Evolutionary conservation across 1,140 invertebrate species (phyloP).

Genomic region (Vanessa atalanta): DNA sequence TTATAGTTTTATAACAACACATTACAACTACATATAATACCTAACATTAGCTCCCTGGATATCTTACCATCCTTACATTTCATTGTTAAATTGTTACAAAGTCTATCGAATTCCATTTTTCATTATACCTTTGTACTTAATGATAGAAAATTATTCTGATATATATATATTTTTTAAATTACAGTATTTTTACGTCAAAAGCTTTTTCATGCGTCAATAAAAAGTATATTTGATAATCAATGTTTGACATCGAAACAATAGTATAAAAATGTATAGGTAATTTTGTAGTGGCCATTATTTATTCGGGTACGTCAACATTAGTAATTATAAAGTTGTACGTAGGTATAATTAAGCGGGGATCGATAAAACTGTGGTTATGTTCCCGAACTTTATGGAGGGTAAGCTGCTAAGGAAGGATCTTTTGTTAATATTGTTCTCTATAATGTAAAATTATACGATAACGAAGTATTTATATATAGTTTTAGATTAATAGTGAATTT

Average conservation of each 20-base stretch:
- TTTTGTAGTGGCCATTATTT: constrained; percentile 34
- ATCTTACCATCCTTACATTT: neutral
- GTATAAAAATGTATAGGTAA: constrained; percentile 25
- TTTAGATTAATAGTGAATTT: too few relatives aligned
- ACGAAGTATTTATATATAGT: too few relatives aligned
- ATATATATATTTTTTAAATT: neutral
- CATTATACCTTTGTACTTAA: neutral
- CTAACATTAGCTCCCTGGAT: neutral
- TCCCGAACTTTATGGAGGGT: constrained; percentile 15
- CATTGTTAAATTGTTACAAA: neutral
- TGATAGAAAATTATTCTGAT: neutral
- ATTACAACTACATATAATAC: neutral
- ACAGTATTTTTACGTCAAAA: neutral
- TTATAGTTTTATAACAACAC: neutral
- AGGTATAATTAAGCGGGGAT: constrained; percentile 34
- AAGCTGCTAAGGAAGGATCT: constrained; percentile 7
- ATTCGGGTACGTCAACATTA: constrained; percentile 39
- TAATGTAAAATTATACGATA: neutral
- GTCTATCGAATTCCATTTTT: neutral
- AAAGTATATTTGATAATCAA: neutral
- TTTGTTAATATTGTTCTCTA: neutral
- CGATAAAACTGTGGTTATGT: constrained; percentile 23
- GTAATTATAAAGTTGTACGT: constrained; percentile 41
- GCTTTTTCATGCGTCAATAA: constrained; percentile 9
- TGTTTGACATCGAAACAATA: constrained; percentile 16